Evolutionary conservation across 64 coral and sea anemone genomes (phyloP).

Genomic region (Montipora efflorescens): DNA sequence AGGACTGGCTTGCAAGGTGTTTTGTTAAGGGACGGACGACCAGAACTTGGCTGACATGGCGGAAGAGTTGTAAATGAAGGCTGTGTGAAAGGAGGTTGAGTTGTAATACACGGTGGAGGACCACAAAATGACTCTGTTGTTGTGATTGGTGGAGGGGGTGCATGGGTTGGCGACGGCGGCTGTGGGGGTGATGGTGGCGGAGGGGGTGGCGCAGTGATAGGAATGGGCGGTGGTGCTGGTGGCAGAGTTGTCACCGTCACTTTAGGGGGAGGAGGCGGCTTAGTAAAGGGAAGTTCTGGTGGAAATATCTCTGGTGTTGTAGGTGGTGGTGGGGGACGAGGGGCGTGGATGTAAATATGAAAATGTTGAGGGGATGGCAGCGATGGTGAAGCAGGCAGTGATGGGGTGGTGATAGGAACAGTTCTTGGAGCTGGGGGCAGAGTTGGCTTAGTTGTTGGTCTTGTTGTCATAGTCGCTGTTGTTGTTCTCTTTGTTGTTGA

Average conservation of each 20-base stretch:
- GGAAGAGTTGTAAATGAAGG: constrained; percentile 18
- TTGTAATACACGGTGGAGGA: constrained; percentile 8
- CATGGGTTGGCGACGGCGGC: background rate
- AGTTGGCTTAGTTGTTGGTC: background rate
- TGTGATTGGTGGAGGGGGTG: background rate
- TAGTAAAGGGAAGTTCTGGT: background rate
- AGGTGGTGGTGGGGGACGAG: background rate
- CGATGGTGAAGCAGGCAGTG: background rate
- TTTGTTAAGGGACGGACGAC: background rate
- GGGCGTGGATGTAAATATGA: constrained; percentile 7
- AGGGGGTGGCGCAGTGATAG: background rate
- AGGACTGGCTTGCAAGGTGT: too few relatives aligned
- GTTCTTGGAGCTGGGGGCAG: constrained; percentile 2
- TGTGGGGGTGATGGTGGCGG: background rate
- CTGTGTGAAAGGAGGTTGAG: background rate
- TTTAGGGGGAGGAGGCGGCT: constrained; percentile 13
- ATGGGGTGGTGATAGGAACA: background rate
- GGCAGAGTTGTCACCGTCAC: background rate
- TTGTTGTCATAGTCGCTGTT: constrained; percentile 8
- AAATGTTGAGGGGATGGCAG: background rate
- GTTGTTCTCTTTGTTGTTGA: constrained; percentile 17
- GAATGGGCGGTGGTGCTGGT: background rate
- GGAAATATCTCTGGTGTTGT: background rate
- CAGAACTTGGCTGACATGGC: constrained; percentile 20
- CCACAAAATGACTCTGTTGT: background rate